phyloP scores from a whole-genome alignment of 2,113 vertebrate species.

The Indicator maculatus region DNA sequence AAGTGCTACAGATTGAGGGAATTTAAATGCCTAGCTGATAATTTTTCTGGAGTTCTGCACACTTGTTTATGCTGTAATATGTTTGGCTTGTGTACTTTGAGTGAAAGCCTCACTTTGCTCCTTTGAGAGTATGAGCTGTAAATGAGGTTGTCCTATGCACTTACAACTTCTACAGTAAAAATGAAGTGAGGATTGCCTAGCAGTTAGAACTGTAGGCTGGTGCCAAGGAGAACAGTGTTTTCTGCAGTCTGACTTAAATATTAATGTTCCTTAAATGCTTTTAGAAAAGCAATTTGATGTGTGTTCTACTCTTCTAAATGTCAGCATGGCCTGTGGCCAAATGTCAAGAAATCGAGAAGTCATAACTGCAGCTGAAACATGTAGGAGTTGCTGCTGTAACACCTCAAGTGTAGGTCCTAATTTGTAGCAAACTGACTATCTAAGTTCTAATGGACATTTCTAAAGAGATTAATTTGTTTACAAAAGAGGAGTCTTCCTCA shows the following conservation, averaged over 20 bases:
- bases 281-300: conserved; percentile 2
- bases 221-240: not conserved
- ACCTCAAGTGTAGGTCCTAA: not conserved
- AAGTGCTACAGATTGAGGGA: not conserved
- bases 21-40: not conserved
- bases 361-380: not conserved
- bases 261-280: conserved; percentile 44
- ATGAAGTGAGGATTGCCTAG: not conserved
- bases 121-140: not conserved
- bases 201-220: not conserved
- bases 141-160: not conserved
- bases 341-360: conserved; percentile 17
- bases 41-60: not conserved
- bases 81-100: not conserved
- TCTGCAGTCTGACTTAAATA: conserved; percentile 12
- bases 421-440: not conserved
- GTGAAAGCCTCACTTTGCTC: not conserved
- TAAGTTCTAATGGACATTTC: not conserved
- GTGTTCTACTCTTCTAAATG: not conserved
- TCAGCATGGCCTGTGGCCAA: conserved; percentile 29
- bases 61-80: not conserved
- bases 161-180: conserved; percentile 13
- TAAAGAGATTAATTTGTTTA: conserved; percentile 24
- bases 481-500: not conserved
- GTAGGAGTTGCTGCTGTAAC: not conserved